Conservation (phyloP, 2,888 invertebrate species). For the Tromatobia lineatoria region DNA sequence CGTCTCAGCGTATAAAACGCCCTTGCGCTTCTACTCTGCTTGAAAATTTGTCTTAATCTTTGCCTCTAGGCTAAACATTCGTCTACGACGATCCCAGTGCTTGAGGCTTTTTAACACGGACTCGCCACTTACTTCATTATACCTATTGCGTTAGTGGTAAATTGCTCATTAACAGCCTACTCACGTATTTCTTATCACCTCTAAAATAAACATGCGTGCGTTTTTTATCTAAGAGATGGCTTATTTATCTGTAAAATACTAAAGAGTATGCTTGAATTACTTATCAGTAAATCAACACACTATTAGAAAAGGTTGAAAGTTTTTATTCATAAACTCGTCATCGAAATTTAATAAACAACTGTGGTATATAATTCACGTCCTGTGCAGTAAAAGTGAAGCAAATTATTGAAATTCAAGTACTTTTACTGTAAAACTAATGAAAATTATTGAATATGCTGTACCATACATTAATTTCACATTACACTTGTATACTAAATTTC, state of each 20-base stretch:
- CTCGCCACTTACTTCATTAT: not conserved
- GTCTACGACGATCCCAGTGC: not conserved
- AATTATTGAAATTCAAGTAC: no score
- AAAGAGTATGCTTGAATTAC: not conserved
- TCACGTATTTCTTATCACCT: not conserved
- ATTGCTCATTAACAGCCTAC: slow-evolving; percentile 1
- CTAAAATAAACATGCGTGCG: not conserved
- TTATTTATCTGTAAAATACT: not conserved
- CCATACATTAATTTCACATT: no score
- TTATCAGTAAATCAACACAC: not conserved
- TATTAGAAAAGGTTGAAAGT: no score
- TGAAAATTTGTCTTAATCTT: slow-evolving; percentile 21
- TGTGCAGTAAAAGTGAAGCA: no score
- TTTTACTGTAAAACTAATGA: no score
- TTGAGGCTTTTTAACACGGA: not conserved
- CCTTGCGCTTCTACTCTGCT: slow-evolving; percentile 31
- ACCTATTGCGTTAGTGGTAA: not conserved
- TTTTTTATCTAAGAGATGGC: not conserved
- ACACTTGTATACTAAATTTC: no score
- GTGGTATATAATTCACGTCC: no score
- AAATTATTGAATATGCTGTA: no score
- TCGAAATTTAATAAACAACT: no score
- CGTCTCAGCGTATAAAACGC: not conserved
- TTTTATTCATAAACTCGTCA: no score
- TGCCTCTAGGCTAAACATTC: not conserved